A percentile compares a stretch with the other conserved stretches of the same genome.
These are phyloP conservation scores for Tarsius wallacei DNA, from an alignment of 2,797 vertebrate species.

Conservation along the genomic window DNA sequence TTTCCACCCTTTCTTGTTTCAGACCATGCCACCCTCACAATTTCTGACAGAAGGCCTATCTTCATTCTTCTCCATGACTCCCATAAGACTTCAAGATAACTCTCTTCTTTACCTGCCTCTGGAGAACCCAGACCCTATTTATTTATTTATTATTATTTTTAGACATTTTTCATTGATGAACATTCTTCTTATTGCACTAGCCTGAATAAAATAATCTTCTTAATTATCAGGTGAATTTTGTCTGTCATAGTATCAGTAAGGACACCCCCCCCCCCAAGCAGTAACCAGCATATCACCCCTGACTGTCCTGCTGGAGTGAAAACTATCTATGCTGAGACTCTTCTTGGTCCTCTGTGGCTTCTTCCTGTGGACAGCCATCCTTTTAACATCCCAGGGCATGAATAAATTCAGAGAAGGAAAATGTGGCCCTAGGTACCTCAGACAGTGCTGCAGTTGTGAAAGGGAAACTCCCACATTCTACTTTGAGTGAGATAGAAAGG, in stretches of 20 bases:
- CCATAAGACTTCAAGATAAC: background rate
- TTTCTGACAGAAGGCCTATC: background rate
- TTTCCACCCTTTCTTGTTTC: background rate
- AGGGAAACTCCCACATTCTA: background rate
- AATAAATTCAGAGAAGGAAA: background rate
- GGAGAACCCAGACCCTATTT: background rate
- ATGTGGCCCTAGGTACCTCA: background rate
- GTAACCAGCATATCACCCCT: background rate
- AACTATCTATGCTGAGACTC: background rate
- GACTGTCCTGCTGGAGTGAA: background rate
- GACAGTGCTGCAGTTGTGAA: background rate
- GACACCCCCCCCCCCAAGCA: background rate
- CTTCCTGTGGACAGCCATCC: background rate
- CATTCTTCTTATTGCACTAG: background rate
- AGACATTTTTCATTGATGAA: background rate
- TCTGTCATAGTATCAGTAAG: background rate
- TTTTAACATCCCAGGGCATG: background rate
- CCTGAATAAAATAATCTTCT: background rate
- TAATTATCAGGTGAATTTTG: background rate
- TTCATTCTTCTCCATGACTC: background rate
- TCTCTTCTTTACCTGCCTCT: background rate
- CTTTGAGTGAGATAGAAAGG: background rate
- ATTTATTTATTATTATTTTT: background rate
- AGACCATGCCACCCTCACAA: background rate
- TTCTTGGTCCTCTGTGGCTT: background rate